Evolutionary conservation across 2,888 invertebrate genomes (phyloP), one percentile per base, ranked within the genome.

Genomic region (Odontocerum albicorne): DNA sequence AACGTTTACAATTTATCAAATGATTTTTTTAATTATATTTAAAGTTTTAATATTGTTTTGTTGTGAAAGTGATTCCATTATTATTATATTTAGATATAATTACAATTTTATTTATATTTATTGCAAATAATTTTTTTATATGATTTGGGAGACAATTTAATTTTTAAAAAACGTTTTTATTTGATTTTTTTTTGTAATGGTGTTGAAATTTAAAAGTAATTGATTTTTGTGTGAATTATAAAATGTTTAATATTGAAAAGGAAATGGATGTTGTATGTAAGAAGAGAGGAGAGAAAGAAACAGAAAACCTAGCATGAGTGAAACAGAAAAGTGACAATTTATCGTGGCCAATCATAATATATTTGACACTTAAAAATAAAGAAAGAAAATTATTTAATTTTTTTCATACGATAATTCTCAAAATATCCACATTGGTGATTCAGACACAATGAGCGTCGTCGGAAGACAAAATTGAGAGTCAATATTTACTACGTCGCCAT

Each of bases 231-330:
- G n/a, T n/a, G n/a, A 27, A 43, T 2, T 45, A 16, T 44, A 19
- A 4, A 12, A 19, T 33, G 10, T 12, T 1, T n/a, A n/a, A n/a
- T n/a, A n/a, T n/a, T 27, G 7, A 44, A 15, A n/a, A 27, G 16
- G 33, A 45, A 45, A 19, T 45, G 33, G n/a, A 10, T 32, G 33
- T n/a, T n/a, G n/a, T n/a, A n/a, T n/a, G n/a, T n/a, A 47, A 8
- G 43, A 21, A 43, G 16, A 12, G 6, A 19, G 31, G 36, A 49
- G 19, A 27, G n/a, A 51, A 17, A 33, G 49, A 46, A 50, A 50
- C 17, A 55, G 44, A 50, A 49, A 35, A 39, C 45, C 49, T 51
- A 43, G 20, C 36, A 56, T 56, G 56, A 56, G 46, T 56, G 56
- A 56, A 6, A 49, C 19, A 12, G 27, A 42, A 44, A 22, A 46